Conservation (phyloP, 2,797 vertebrate genomes). For the Nothura maculosa region DNA sequence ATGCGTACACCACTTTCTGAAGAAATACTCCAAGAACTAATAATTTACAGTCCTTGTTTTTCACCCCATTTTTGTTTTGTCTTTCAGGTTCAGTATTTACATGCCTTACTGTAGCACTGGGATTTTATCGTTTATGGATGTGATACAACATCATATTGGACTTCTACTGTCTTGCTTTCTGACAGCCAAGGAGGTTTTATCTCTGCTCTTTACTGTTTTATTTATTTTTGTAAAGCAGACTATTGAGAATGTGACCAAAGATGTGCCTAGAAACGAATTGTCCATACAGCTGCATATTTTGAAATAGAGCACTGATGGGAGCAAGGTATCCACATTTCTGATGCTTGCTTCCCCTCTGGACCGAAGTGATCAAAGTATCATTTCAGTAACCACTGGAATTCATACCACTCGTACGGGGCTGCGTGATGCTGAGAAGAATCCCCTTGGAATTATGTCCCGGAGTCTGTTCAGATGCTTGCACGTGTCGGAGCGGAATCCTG, state of each 20-base stretch:
- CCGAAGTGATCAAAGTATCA: not conserved
- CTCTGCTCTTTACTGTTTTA: conserved; percentile 24
- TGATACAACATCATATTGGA: conserved; percentile 60
- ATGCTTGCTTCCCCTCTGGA: rapidly evolving
- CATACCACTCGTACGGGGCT: rapidly evolving
- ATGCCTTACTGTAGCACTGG: conserved; percentile 94
- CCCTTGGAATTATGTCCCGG: not conserved
- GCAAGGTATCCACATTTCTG: not conserved
- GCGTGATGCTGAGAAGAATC: not conserved
- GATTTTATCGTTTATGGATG: conserved; percentile 97
- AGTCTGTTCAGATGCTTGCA: not conserved
- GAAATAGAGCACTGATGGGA: conserved; percentile 1
- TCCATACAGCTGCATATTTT: not conserved
- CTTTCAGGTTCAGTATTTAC: conserved; percentile 94
- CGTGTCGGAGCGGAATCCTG: not conserved
- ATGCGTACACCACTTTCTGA: not conserved
- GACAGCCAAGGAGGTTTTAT: not conserved
- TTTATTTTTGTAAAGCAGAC: conserved; percentile 57
- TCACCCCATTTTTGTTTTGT: conserved; percentile 18
- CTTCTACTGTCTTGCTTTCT: conserved; percentile 38
- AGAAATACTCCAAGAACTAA: conserved; percentile 13
- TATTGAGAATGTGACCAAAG: conserved; percentile 57
- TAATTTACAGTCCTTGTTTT: not conserved
- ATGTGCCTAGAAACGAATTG: conserved; percentile 33
- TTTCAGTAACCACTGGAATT: not conserved